Percentiles rank a stretch among this genome's conserved stretches.
These are phyloP conservation scores for Agapostemon virescens DNA, from an alignment of 2,888 invertebrate genomes.

Conservation along the genomic window DNA sequence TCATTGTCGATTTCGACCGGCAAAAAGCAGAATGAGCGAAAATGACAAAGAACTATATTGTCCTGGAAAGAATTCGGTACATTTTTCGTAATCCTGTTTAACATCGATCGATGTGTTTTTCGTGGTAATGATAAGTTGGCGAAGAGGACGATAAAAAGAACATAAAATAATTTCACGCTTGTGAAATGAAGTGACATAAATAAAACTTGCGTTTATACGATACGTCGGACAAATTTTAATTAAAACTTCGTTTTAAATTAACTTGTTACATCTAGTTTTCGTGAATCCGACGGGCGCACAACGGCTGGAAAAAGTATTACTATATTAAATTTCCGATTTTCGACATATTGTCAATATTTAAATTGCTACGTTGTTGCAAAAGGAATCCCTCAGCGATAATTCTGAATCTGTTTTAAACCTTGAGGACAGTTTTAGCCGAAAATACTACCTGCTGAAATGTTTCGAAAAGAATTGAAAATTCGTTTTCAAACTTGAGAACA, in stretches of 20 bases:
- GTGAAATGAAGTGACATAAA: neutral
- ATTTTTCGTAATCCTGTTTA: constrained; percentile 27
- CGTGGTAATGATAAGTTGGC: constrained; percentile 1
- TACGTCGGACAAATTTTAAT: neutral
- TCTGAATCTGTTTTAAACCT: too few relatives aligned
- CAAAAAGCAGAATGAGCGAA: too few relatives aligned
- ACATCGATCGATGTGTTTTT: constrained; percentile 10
- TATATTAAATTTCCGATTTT: neutral
- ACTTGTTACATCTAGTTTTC: neutral
- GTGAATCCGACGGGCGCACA: neutral
- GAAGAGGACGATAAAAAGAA: constrained; percentile 1
- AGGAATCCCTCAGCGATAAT: too few relatives aligned
- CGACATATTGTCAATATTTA: neutral
- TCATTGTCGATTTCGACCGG: neutral
- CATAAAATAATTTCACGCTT: neutral
- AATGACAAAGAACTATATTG: neutral
- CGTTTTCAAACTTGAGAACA: too few relatives aligned
- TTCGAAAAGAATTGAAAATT: neutral
- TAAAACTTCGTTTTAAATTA: neutral
- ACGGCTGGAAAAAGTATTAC: too few relatives aligned
- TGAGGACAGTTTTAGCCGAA: neutral
- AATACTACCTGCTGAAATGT: too few relatives aligned
- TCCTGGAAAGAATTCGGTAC: neutral
- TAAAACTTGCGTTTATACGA: neutral
- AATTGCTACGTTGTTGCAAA: neutral